Evolutionary conservation across 2,797 vertebrate genomes (phyloP).

Genomic region (Lithobates pipiens): DNA sequence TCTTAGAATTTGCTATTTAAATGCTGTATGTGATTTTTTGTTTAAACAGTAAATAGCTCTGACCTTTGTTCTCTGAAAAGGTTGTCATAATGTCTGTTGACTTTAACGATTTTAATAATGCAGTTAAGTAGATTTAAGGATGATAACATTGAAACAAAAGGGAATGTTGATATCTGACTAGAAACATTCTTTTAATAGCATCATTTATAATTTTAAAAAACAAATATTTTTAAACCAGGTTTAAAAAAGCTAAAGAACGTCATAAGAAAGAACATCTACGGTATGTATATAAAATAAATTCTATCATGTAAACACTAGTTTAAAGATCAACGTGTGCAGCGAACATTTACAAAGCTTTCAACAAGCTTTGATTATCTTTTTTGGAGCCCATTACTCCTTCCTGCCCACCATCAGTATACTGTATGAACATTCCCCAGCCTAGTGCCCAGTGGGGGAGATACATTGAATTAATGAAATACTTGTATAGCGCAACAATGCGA

Average conservation of each 20-base stretch:
- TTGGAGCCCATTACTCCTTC: too few species aligned
- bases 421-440: too few species aligned
- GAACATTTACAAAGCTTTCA: too few species aligned
- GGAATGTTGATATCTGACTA: not conserved
- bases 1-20: slow-evolving; percentile 25
- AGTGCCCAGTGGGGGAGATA: too few species aligned
- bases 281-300: too few species aligned
- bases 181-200: not conserved
- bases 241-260: not conserved
- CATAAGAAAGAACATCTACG: not conserved
- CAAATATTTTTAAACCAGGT: not conserved
- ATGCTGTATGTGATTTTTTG: slow-evolving; percentile 16
- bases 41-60: slow-evolving; percentile 41
- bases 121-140: not conserved
- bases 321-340: too few species aligned
- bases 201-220: not conserved
- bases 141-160: not conserved
- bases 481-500: too few species aligned
- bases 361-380: too few species aligned
- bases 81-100: slow-evolving; percentile 37
- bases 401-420: too few species aligned
- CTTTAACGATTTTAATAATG: slow-evolving; percentile 19
- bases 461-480: too few species aligned
- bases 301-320: too few species aligned
- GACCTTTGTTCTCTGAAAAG: slow-evolving; percentile 52